phyloP scores from a whole-genome alignment of 2,113 vertebrate genomes.

The Syngnathus typhle region DNA sequence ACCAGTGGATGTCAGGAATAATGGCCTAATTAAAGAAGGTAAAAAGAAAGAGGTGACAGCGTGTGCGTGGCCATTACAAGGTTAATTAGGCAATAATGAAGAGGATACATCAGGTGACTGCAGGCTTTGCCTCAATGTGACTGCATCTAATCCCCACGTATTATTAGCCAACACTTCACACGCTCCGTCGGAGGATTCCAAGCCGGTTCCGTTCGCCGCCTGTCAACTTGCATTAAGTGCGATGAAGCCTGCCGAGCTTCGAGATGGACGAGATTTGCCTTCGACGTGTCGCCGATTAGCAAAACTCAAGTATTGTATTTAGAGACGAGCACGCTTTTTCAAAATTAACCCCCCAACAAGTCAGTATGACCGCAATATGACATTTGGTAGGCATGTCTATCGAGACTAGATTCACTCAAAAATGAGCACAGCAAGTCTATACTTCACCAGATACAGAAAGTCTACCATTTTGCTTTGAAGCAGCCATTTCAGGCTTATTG shows the following conservation, averaged over 20 bases:
- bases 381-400: neutral
- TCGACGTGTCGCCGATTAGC: conserved; percentile 54
- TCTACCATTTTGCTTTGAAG: no score
- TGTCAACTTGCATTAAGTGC: conserved; percentile 58
- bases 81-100: conserved; percentile 84
- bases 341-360: neutral
- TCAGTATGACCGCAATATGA: neutral
- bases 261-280: conserved; percentile 59
- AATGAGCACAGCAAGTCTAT: no score
- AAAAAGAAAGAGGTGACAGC: conserved; percentile 40
- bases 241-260: conserved; percentile 64
- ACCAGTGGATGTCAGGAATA: conserved; percentile 28
- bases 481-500: no score
- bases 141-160: conserved; percentile 74
- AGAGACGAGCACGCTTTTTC: conserved; percentile 25
- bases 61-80: conserved; percentile 76
- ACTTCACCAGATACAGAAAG: no score
- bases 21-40: conserved; percentile 42
- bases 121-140: conserved; percentile 70
- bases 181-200: conserved; percentile 64
- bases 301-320: conserved; percentile 59
- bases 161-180: conserved; percentile 74
- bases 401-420: no score
- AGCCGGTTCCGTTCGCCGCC: conserved; percentile 57
- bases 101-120: conserved; percentile 71